phyloP scores from a whole-genome alignment of 2,113 vertebrate genomes.

The Alectura lathami region DNA sequence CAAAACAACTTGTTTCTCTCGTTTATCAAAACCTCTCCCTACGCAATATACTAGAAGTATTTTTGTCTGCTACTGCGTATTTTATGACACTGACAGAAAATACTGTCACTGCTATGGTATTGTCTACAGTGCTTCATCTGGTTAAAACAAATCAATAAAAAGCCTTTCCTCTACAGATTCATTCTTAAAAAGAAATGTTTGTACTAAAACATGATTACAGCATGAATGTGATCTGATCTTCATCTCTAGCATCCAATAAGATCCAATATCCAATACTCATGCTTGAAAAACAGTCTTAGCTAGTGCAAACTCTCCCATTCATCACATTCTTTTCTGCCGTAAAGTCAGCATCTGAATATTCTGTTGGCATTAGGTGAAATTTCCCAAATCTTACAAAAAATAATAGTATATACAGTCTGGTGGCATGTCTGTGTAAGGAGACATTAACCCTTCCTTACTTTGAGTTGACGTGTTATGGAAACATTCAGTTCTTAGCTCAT shows the following conservation, averaged over 20 bases:
- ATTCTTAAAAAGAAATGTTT: neutral
- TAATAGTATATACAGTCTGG: neutral
- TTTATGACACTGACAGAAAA: neutral
- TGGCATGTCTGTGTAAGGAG: neutral
- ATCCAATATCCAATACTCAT: neutral
- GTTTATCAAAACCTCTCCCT: neutral
- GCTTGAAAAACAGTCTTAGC: neutral
- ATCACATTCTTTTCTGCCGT: neutral
- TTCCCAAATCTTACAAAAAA: neutral
- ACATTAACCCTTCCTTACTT: neutral
- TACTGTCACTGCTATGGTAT: neutral
- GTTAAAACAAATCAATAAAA: neutral
- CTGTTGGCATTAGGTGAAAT: neutral
- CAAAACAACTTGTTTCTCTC: neutral
- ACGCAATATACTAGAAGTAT: neutral
- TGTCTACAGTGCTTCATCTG: neutral
- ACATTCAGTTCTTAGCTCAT: neutral
- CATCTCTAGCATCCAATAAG: neutral
- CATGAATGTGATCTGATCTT: neutral
- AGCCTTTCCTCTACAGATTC: fast-evolving
- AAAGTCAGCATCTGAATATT: neutral
- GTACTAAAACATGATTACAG: neutral
- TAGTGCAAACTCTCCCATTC: neutral
- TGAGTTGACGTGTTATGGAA: neutral
- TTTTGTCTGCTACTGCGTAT: neutral